Conservation (phyloP, 2,888 invertebrate genomes). For the Silvanus unidentatus region DNA sequence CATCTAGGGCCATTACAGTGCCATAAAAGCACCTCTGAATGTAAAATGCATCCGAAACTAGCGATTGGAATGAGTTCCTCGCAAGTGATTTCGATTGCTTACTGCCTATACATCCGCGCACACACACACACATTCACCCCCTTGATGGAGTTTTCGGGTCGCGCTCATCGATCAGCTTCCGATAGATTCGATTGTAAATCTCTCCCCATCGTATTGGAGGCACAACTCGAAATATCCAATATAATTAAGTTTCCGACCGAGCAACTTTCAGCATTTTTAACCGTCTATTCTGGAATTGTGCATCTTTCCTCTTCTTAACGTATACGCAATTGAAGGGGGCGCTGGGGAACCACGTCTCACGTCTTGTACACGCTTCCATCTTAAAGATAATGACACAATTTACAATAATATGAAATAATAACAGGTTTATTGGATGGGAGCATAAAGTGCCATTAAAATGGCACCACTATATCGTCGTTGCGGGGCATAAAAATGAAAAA, state of each 20-base stretch:
- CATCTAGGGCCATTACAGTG: too few species aligned
- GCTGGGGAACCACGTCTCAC: too few species aligned
- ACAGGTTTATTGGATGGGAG: conserved; percentile 31
- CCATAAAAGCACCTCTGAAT: too few species aligned
- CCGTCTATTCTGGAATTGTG: conserved; percentile 9
- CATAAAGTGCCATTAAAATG: conserved; percentile 26
- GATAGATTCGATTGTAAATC: conserved; percentile 40
- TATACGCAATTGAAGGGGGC: too few species aligned
- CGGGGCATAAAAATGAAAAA: conserved; percentile 24
- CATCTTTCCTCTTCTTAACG: not conserved
- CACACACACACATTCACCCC: not conserved
- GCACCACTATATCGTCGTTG: conserved; percentile 21
- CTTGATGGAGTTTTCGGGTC: conserved; percentile 14
- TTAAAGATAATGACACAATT: conserved; percentile 27
- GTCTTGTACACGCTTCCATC: too few species aligned
- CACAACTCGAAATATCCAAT: conserved; percentile 40
- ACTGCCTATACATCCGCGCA: too few species aligned
- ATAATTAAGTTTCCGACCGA: conserved; percentile 44
- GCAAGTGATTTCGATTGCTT: too few species aligned
- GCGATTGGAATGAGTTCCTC: too few species aligned
- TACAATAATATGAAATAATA: conserved; percentile 42
- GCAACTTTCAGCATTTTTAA: conserved; percentile 39
- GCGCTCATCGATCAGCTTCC: conserved; percentile 34
- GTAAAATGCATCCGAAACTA: too few species aligned
- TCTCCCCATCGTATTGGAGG: conserved; percentile 35